phyloP scores from a whole-genome alignment of 2,113 vertebrate species.

The Hippopotamus amphibius region DNA sequence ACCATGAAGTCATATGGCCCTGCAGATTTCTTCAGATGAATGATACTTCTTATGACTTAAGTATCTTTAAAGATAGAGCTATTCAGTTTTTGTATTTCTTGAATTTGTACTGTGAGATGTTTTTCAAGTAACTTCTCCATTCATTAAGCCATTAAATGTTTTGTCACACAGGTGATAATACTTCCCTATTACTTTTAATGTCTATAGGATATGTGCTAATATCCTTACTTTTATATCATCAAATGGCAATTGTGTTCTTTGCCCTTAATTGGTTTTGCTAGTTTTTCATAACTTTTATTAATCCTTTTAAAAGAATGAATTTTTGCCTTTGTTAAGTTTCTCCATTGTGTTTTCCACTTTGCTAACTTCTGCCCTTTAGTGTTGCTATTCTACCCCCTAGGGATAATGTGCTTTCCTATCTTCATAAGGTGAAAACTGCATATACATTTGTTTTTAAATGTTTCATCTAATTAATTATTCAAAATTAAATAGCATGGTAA shows the following conservation, averaged over 20 bases:
- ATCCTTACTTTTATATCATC: background rate
- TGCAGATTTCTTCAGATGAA: background rate
- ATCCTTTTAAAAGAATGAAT: background rate
- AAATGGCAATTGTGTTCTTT: background rate
- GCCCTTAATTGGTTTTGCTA: background rate
- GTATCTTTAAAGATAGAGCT: background rate
- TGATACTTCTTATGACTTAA: background rate
- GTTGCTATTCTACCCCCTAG: background rate
- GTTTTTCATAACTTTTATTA: background rate
- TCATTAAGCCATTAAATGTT: background rate
- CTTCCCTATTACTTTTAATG: background rate
- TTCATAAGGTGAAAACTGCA: background rate
- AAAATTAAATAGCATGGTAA: background rate
- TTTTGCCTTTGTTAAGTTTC: background rate
- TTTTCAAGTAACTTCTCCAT: background rate
- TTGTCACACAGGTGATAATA: background rate
- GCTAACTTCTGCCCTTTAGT: background rate
- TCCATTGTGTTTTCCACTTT: background rate
- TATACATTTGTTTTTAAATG: background rate
- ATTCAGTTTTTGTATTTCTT: background rate
- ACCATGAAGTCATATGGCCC: background rate
- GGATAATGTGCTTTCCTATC: background rate
- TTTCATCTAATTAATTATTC: background rate
- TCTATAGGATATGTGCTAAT: background rate
- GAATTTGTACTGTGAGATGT: background rate